Percentiles rank a stretch among this genome's conserved stretches.
phyloP scores from a whole-genome alignment of 2,113 vertebrate species.

The Sinocyclocheilus anshuiensis region DNA sequence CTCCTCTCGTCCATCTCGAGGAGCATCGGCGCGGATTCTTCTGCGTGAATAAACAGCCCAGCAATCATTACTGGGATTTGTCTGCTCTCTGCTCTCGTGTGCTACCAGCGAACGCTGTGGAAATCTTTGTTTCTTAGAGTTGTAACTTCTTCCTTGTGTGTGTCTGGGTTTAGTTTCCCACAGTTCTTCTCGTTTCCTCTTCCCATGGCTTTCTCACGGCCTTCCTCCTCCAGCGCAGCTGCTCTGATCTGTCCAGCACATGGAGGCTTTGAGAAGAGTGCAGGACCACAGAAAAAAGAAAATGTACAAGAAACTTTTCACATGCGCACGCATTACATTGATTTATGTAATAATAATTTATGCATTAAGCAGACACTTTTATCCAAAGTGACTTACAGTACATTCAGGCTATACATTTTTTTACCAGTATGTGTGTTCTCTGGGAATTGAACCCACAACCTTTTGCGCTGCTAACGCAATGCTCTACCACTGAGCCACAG shows the following conservation, averaged over 20 bases:
- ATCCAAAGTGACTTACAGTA: no score
- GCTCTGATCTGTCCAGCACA: not conserved
- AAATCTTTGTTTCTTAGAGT: not conserved
- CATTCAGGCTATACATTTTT: no score
- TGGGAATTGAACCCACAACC: no score
- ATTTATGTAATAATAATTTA: no score
- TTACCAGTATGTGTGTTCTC: no score
- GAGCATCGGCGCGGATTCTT: not conserved
- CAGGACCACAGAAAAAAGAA: not conserved
- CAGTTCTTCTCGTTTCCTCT: conserved; percentile 24
- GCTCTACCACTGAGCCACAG: no score
- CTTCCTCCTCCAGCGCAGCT: conserved; percentile 51
- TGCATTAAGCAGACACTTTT: no score
- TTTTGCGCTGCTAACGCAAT: no score
- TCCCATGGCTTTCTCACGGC: conserved; percentile 50
- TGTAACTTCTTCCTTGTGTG: not conserved
- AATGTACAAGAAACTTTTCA: no score
- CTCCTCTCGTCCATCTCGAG: not conserved
- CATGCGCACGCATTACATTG: no score
- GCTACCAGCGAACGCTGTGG: no score
- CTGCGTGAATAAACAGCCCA: conserved; percentile 2
- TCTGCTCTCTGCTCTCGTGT: not conserved
- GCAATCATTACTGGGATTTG: conserved; percentile 8
- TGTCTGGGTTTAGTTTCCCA: conserved; percentile 49
- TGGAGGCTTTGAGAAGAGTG: not conserved